Conservation (phyloP, 2,888 invertebrate genomes). For the Yponomeuta plumbellus region DNA sequence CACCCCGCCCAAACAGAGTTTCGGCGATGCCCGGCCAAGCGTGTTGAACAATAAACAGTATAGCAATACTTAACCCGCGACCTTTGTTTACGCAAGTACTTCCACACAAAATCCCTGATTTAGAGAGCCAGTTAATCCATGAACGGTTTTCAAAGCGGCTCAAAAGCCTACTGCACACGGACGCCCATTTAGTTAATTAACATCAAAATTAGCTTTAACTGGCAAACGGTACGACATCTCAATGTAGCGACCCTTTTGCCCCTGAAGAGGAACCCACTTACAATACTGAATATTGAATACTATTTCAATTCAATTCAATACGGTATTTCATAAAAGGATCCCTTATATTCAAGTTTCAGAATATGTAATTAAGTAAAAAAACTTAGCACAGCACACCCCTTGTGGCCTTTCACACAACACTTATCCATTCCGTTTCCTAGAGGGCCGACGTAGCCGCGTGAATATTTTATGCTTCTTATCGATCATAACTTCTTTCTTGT, state of each 20-base stretch:
- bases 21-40: neutral
- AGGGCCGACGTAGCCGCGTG: slow-evolving; percentile 49
- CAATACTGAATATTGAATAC: too few relatives aligned
- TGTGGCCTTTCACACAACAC: slow-evolving; percentile 64
- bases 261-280: neutral
- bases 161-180: slow-evolving; percentile 3
- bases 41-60: neutral
- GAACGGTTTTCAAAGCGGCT: neutral
- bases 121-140: neutral
- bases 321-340: neutral
- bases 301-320: too few relatives aligned
- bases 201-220: slow-evolving; percentile 12
- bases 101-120: neutral
- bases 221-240: slow-evolving; percentile 13
- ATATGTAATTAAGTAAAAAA: slow-evolving; percentile 45
- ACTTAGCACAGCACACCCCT: slow-evolving; percentile 45
- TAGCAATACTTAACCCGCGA: neutral
- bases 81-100: neutral
- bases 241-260: neutral
- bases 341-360: neutral
- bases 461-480: slow-evolving; percentile 72
- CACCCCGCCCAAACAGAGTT: neutral
- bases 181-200: slow-evolving; percentile 11
- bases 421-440: slow-evolving; percentile 62
- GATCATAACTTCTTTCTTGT: slow-evolving; percentile 67